Conservation (phyloP, 2,797 vertebrate genomes). For the Sebastes flavidus region DNA sequence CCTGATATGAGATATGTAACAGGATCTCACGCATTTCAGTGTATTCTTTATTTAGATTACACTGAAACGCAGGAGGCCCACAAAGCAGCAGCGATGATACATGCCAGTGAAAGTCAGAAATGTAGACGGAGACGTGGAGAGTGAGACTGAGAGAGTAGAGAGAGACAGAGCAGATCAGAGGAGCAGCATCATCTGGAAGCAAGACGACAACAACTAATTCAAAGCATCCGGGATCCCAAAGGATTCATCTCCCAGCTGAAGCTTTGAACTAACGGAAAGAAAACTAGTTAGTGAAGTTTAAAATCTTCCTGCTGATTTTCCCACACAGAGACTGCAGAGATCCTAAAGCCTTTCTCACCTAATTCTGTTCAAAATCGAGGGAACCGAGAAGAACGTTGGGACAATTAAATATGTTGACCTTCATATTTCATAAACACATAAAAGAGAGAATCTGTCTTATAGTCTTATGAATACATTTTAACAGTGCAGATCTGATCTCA, state of each 20-base stretch:
- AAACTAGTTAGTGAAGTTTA: conserved; percentile 54
- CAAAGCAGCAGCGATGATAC: conserved; percentile 10
- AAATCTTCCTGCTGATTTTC: conserved; percentile 29
- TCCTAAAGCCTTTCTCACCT: conserved; percentile 1
- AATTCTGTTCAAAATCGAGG: not conserved
- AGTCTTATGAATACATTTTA: not conserved
- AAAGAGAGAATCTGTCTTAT: not conserved
- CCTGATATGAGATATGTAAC: conserved; percentile 21
- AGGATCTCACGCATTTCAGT: not conserved
- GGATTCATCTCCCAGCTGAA: conserved; percentile 47
- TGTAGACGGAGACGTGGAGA: conserved; percentile 23
- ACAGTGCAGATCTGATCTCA: not conserved
- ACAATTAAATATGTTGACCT: conserved; percentile 8
- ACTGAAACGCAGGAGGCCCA: not conserved
- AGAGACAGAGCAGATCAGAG: conserved; percentile 48
- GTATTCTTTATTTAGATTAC: conserved; percentile 1
- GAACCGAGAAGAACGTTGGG: not conserved
- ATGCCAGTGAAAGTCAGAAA: conserved; percentile 16
- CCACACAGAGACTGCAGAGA: conserved; percentile 14
- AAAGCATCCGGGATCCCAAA: conserved; percentile 51
- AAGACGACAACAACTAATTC: conserved; percentile 61
- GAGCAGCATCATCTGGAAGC: conserved; percentile 48
- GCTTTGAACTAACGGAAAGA: conserved; percentile 52
- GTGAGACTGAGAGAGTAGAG: conserved; percentile 28
- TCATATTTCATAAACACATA: conserved; percentile 1